Evolutionary conservation across 2,888 invertebrate species (phyloP), one percentile per base, ranked within the genome.

Genomic region (Brachypalpus laphriformis): DNA sequence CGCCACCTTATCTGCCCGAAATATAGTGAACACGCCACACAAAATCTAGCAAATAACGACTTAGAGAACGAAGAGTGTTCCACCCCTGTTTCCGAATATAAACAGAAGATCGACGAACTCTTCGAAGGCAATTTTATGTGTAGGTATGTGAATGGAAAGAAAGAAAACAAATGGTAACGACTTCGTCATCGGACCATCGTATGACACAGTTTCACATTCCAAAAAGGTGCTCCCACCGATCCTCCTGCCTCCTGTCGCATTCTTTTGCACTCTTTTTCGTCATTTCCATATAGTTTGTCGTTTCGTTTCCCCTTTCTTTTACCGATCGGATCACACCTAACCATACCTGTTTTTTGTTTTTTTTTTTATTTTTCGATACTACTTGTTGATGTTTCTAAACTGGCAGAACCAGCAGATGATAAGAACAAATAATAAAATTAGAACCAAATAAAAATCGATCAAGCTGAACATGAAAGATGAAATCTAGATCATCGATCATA

Each of bases 201-300:
- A 66, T 66, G 72, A 65, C 80, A 80, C 72, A 65, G 80, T 72
- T 80, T 59, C 20, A 65, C 63, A 78, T 78, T 78, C 63, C 56
- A 78, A 40, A 65, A 28, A 40, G 18, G 37, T 8, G 34, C 14
- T 40, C 18, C 7, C 9, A 47, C 47, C 20, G 47, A 4, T 45
- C 61, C n/a, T 47, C 28, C 31, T 18, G 1, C 28, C 42, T 16
- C 22, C 14, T 8, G 61, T 7, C 45, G 45, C 18, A 47, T 28
- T 47, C 45, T 45, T 63, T 16, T 7, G 25, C 25, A 25, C 4
- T 14, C 22, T n/a, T 6, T 20, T 11, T n/a, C 25, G n/a, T 25
- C n/a, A 25, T 9, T 49, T 51, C 8, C n/a, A 8, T 25, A 18
- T 20, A 11, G 16, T 49, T n/a, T n/a, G n/a, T n/a, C 9, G 22